Evolutionary conservation across 2,888 invertebrate genomes (phyloP).

Genomic region (Peribatodes rhomboidaria): DNA sequence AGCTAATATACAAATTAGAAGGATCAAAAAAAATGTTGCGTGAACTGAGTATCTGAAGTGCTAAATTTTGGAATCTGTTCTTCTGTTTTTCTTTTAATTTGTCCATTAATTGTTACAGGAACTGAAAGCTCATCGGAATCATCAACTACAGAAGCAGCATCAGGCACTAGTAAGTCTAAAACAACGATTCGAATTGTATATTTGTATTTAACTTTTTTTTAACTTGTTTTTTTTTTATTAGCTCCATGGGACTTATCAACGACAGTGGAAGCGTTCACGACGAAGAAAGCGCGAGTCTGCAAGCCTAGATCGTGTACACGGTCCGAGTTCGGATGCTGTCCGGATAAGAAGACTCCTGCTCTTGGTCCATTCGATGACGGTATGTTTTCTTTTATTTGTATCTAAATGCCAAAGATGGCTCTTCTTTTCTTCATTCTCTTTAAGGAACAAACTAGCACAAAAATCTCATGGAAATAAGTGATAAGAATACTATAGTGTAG

Average conservation of each 20-base stretch:
- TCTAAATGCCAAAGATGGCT: too few relatives aligned
- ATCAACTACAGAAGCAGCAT: slow-evolving; percentile 35
- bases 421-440: too few relatives aligned
- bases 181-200: background rate
- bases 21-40: too few relatives aligned
- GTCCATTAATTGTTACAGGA: slow-evolving; percentile 14
- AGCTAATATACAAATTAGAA: too few relatives aligned
- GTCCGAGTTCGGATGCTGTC: slow-evolving; percentile 93
- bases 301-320: slow-evolving; percentile 87
- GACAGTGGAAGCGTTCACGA: slow-evolving; percentile 81
- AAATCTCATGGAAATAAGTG: too few relatives aligned
- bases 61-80: background rate
- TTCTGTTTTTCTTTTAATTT: background rate
- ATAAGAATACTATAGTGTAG: too few relatives aligned
- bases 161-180: slow-evolving; percentile 33
- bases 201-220: too few relatives aligned
- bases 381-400: slow-evolving; percentile 46
- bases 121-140: slow-evolving; percentile 28
- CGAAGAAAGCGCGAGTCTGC: slow-evolving; percentile 83
- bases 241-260: slow-evolving; percentile 85
- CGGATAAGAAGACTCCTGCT: slow-evolving; percentile 91
- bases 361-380: slow-evolving; percentile 93
- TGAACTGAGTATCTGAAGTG: too few relatives aligned
- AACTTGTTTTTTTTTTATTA: slow-evolving; percentile 43
- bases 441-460: too few relatives aligned